Conservation (phyloP, 2,113 vertebrate species). For the Oryzias celebensis region DNA sequence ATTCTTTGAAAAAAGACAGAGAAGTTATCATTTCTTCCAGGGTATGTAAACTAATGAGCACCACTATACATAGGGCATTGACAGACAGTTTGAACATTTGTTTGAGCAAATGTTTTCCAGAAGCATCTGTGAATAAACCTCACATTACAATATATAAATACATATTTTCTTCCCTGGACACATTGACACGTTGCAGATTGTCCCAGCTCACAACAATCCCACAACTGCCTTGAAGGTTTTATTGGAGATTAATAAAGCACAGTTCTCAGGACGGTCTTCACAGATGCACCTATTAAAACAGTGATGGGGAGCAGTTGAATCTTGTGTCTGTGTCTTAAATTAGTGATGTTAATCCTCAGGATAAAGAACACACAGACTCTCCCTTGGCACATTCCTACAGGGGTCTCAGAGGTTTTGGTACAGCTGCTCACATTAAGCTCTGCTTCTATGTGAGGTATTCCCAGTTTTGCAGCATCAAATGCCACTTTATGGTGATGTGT, state of each 20-base stretch:
- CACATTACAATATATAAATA: too few species aligned
- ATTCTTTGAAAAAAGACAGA: too few species aligned
- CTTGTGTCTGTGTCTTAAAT: conserved; percentile 46
- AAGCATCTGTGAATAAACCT: too few species aligned
- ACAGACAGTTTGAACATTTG: conserved; percentile 11
- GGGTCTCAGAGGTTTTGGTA: conserved; percentile 29
- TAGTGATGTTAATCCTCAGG: conserved; percentile 47
- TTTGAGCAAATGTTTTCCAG: conserved; percentile 10
- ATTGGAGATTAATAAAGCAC: neutral
- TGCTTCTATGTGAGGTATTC: conserved; percentile 30
- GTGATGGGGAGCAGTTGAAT: conserved; percentile 44
- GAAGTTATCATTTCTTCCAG: too few species aligned
- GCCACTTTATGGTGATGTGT: conserved; percentile 20
- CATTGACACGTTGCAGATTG: too few species aligned
- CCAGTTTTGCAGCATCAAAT: neutral
- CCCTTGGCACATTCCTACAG: conserved; percentile 28
- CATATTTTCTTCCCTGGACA: too few species aligned
- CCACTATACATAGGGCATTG: conserved; percentile 4
- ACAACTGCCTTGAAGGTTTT: neutral
- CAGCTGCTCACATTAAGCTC: conserved; percentile 46
- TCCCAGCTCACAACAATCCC: neutral
- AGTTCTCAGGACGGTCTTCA: neutral
- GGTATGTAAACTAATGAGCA: conserved; percentile 1
- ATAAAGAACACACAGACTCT: conserved; percentile 36
- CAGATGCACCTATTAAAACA: conserved; percentile 40